Percentiles rank a stretch among this genome's conserved stretches.
Conservation (phyloP, 1,140 invertebrate genomes). For the Uloborus diversus region DNA sequence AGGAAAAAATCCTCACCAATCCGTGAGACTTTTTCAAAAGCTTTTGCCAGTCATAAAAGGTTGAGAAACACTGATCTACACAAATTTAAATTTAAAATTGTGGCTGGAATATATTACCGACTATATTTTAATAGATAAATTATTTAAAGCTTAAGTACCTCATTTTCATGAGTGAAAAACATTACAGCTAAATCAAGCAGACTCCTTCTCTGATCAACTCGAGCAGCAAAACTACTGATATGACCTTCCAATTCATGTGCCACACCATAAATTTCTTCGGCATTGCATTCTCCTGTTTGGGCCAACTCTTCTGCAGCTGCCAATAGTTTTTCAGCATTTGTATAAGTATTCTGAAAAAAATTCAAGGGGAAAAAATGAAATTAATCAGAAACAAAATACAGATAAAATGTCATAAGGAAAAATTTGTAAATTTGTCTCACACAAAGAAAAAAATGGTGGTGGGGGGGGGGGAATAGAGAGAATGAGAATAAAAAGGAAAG, state of each 20-base stretch:
- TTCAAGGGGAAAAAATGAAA: no score
- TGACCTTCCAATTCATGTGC: conserved; percentile 91
- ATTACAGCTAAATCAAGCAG: conserved; percentile 91
- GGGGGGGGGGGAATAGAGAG: no score
- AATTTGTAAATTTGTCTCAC: no score
- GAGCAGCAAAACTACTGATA: conserved; percentile 86
- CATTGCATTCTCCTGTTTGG: conserved; percentile 93
- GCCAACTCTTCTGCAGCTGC: conserved; percentile 95
- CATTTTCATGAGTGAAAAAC: conserved; percentile 96
- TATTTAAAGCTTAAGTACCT: no score
- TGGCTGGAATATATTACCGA: not conserved
- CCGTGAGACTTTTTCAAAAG: no score
- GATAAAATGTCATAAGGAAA: no score
- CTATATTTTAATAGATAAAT: no score
- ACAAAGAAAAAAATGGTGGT: no score
- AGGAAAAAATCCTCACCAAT: no score
- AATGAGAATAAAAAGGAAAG: no score
- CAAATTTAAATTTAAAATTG: not conserved
- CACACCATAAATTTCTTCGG: conserved; percentile 92
- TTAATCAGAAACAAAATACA: no score
- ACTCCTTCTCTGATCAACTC: conserved; percentile 90
- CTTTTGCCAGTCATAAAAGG: no score
- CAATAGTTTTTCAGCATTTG: conserved; percentile 96
- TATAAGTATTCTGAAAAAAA: conserved; percentile 96
- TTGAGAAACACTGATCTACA: not conserved